Base-by-base conservation (phyloP, 1,140 invertebrate genomes). In the Hestina assimilis region DNA sequence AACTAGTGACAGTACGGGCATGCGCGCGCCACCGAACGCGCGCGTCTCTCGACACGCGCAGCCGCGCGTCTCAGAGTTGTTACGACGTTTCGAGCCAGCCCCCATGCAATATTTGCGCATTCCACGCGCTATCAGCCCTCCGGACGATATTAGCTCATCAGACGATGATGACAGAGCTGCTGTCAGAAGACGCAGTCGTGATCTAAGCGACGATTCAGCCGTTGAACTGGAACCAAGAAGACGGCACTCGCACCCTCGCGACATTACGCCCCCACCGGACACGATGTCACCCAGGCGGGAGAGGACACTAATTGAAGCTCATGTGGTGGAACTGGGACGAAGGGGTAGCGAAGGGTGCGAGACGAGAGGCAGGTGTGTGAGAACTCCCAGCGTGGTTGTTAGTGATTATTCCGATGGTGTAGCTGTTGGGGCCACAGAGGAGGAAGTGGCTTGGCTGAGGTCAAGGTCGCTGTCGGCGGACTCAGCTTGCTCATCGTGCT, bases 401-500 rank as follows among this genome's bases (percentile, higher is more conserved):
- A 95, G 94, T 64, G 95, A 96, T 77, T 95, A 95, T 70, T 95
- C 94, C 0, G 94, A 95, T 71, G 94, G 94, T 59, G 88, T 92
- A 12, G 89, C 90, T 4, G 89, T 91, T 24, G 92, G 92, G 4
- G 90, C 93, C 2, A 92, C 92, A 4, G 82, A 92, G 31, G 92
- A 93, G 63, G 93, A 93, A 71, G 91, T 93, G 64, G 91, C 92
- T 67, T 92, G 92, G 80, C 89, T 93, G 64, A 80, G 90, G 6
- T 87, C 89, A 61, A 89, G 84, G 65, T 87, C 89, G 2, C 75
- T 90, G 59, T 91, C 90, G 50, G 92, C 89, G 35, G 90, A 91
- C 47, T 92, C 92, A 62, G 89, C 91, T 1, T 90, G 92, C 42
- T 92, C 91, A 41, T 93, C 92, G 4, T 93, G 92, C 70, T 92